Conservation (phyloP, 2,888 invertebrate species). For the Blastobasis lacticolella region DNA sequence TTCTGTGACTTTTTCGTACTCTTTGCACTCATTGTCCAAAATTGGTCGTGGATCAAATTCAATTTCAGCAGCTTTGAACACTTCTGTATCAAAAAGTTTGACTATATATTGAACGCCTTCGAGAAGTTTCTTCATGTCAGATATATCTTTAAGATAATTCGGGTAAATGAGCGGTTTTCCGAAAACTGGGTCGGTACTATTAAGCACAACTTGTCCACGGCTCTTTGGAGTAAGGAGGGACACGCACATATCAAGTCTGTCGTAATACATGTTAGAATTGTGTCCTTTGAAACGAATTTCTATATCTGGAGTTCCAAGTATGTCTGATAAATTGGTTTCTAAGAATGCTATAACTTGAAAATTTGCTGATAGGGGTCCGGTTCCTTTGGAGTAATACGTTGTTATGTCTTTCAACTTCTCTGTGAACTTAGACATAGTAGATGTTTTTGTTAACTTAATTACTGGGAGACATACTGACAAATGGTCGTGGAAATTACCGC, state of each 20-base stretch:
- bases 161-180: conserved; percentile 62
- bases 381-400: conserved; percentile 52
- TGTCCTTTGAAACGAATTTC: conserved; percentile 62
- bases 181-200: conserved; percentile 49
- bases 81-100: conserved; percentile 61
- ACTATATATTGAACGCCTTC: conserved; percentile 59
- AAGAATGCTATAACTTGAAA: conserved; percentile 61
- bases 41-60: conserved; percentile 58
- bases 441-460: conserved; percentile 48
- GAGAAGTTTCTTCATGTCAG: conserved; percentile 51
- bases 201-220: conserved; percentile 55
- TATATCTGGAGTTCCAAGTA: conserved; percentile 55
- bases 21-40: conserved; percentile 54
- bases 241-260: conserved; percentile 56
- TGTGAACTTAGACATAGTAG: conserved; percentile 46
- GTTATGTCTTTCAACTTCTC: conserved; percentile 61
- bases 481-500: conserved; percentile 65
- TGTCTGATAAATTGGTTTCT: conserved; percentile 53
- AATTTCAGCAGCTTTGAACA: conserved; percentile 50
- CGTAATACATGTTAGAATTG: conserved; percentile 65
- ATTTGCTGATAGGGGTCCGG: conserved; percentile 60
- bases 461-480: conserved; percentile 60
- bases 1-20: conserved; percentile 51
- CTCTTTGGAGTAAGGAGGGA: conserved; percentile 61
- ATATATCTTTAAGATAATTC: conserved; percentile 51